Evolutionary conservation across 2,113 vertebrate genomes (phyloP).

Genomic region (Channa maculata): DNA sequence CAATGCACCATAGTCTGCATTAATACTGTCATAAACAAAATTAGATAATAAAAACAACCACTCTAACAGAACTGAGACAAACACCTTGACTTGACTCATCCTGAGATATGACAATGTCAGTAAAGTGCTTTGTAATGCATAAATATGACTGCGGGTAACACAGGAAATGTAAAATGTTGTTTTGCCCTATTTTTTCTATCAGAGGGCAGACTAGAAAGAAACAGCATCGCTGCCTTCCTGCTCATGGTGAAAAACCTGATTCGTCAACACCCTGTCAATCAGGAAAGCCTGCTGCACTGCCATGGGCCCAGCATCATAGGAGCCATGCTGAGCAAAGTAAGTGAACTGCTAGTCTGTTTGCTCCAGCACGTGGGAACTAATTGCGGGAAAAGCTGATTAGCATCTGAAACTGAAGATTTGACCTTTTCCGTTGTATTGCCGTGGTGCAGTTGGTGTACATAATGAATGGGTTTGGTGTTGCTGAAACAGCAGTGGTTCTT

Average conservation of each 20-base stretch:
- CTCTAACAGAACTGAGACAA: neutral
- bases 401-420: slow-evolving; percentile 48
- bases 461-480: slow-evolving; percentile 53
- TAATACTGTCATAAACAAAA: neutral
- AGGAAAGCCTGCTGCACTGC: slow-evolving; percentile 93
- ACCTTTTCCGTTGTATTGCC: slow-evolving; percentile 44
- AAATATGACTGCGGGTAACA: slow-evolving; percentile 27
- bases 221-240: slow-evolving; percentile 92
- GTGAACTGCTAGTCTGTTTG: neutral
- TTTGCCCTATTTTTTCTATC: slow-evolving; percentile 34
- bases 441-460: slow-evolving; percentile 25
- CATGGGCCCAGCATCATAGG: slow-evolving; percentile 92
- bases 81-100: slow-evolving; percentile 43
- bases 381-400: slow-evolving; percentile 28
- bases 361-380: slow-evolving; percentile 14
- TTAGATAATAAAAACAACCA: neutral
- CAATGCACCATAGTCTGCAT: neutral
- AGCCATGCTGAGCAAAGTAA: slow-evolving; percentile 92
- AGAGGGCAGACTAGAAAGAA: slow-evolving; percentile 93
- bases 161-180: slow-evolving; percentile 42
- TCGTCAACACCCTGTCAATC: slow-evolving; percentile 89
- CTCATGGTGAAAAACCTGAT: slow-evolving; percentile 95
- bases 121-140: slow-evolving; percentile 40
- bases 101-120: slow-evolving; percentile 29
- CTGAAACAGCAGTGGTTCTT: slow-evolving; percentile 41